Evolutionary conservation across 2,888 invertebrate species (phyloP).

Genomic region (Cataglyphis livida): DNA sequence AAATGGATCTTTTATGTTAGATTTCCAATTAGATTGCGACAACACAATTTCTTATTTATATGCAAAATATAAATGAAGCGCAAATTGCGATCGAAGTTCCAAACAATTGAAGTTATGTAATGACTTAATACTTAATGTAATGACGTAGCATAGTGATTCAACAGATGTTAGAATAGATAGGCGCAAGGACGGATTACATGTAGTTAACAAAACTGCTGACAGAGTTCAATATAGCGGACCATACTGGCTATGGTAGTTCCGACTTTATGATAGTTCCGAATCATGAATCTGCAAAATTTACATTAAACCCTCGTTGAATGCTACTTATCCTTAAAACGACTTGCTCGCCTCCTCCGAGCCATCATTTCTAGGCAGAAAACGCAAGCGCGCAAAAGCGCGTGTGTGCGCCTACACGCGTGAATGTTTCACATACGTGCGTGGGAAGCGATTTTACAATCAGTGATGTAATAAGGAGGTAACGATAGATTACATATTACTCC

Average conservation of each 20-base stretch:
- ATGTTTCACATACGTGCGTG: conserved; percentile 60
- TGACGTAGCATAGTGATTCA: conserved; percentile 28
- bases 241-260: background rate
- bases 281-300: background rate
- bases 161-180: conserved; percentile 21
- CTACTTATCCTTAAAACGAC: background rate
- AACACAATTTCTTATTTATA: conserved; percentile 6
- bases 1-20: background rate
- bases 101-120: background rate
- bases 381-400: conserved; percentile 29
- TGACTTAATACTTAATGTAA: conserved; percentile 30
- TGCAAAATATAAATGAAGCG: background rate
- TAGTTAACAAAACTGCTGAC: conserved; percentile 20
- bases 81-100: background rate
- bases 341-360: conserved; percentile 5
- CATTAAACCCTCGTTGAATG: background rate
- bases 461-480: conserved; percentile 64
- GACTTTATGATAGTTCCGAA: background rate
- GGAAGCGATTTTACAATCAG: conserved; percentile 59
- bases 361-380: conserved; percentile 51
- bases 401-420: conserved; percentile 59
- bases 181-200: background rate
- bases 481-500: conserved; percentile 51
- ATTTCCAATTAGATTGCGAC: background rate
- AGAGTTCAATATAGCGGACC: conserved; percentile 3